Percentiles rank a stretch among this genome's conserved stretches.
Evolutionary conservation across 1,140 invertebrate genomes (phyloP).

Genomic region (Caerostris darwini): DNA sequence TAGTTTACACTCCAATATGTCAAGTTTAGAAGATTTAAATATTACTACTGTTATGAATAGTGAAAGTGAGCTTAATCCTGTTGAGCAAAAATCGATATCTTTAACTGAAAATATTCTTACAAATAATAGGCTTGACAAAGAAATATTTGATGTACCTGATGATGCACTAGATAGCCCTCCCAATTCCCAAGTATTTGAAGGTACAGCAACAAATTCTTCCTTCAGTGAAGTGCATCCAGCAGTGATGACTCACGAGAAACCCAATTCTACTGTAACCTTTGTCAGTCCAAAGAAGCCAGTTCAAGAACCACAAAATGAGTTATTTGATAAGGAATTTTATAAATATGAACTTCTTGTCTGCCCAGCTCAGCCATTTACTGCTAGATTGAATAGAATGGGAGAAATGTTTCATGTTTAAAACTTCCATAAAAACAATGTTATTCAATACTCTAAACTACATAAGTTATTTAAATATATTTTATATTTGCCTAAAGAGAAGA

Average conservation of each 20-base stretch:
- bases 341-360: constrained; percentile 86
- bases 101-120: neutral
- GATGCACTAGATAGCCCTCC: neutral
- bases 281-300: constrained; percentile 80
- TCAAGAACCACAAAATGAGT: constrained; percentile 84
- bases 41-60: neutral
- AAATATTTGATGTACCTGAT: neutral
- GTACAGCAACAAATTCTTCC: constrained; percentile 70
- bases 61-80: constrained; percentile 45
- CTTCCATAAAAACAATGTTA: neutral
- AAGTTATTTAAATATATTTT: neutral
- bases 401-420: constrained; percentile 83
- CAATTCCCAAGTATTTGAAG: constrained; percentile 7
- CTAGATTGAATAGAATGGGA: constrained; percentile 88
- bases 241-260: neutral
- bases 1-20: constrained; percentile 16
- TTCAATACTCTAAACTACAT: neutral
- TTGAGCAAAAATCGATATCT: neutral
- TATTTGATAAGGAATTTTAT: constrained; percentile 83
- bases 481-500: neutral
- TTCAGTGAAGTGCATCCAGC: neutral
- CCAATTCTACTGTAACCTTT: constrained; percentile 71
- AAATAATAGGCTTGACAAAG: neutral
- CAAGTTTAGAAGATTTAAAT: neutral
- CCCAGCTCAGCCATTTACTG: constrained; percentile 87